These are phyloP conservation scores for Silvanus unidentatus DNA, from an alignment of 2,888 invertebrate species.

Conservation along the genomic window DNA sequence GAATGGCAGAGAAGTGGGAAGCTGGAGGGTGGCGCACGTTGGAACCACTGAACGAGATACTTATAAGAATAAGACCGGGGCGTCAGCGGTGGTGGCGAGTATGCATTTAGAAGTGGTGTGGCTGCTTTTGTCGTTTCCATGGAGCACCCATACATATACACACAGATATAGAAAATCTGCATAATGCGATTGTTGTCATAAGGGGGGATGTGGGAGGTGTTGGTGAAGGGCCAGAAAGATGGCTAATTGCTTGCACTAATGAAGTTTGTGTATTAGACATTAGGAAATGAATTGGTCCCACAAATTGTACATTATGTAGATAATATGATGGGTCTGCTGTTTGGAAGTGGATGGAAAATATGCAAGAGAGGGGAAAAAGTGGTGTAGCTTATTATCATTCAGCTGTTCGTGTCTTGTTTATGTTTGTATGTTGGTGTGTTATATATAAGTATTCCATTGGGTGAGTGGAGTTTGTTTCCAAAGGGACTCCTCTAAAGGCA, in stretches of 20 bases:
- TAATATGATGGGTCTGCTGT: constrained; percentile 27
- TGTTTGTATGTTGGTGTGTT: no score
- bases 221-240: constrained; percentile 4
- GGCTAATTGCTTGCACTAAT: constrained; percentile 35
- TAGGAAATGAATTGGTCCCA: constrained; percentile 34
- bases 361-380: not conserved
- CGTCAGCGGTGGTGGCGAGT: not conserved
- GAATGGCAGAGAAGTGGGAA: constrained; percentile 9
- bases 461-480: not conserved
- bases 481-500: not conserved
- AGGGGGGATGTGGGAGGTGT: no score
- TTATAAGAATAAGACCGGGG: not conserved
- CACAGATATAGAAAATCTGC: constrained; percentile 25
- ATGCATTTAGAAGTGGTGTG: constrained; percentile 10
- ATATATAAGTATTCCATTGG: no score
- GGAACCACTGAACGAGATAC: not conserved
- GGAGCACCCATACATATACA: constrained; percentile 20
- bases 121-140: constrained; percentile 23
- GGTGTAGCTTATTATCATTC: not conserved
- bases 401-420: no score
- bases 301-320: constrained; percentile 28
- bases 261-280: constrained; percentile 37
- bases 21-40: constrained; percentile 6
- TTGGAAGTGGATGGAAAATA: not conserved
- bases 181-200: constrained; percentile 32